Percentiles rank a stretch among this genome's conserved stretches.
Evolutionary conservation across 2,113 vertebrate species (phyloP).

Genomic region (Neofelis nebulosa): DNA sequence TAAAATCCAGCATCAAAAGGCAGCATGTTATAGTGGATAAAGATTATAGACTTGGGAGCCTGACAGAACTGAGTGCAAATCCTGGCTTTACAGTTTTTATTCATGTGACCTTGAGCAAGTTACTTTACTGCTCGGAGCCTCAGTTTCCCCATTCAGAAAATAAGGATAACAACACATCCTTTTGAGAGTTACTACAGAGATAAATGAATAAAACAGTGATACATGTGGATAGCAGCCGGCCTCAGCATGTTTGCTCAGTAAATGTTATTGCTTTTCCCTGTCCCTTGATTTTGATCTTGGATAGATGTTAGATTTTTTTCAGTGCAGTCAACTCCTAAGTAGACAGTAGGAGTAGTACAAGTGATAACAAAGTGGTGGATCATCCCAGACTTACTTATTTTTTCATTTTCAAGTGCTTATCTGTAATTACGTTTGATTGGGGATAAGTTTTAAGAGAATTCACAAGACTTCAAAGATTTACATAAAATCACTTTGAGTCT

Average conservation of each 20-base stretch:
- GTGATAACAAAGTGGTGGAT: background rate
- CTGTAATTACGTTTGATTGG: conserved; percentile 45
- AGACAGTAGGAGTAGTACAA: conserved; percentile 10
- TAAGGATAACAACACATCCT: background rate
- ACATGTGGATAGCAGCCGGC: background rate
- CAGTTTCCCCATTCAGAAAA: conserved; percentile 36
- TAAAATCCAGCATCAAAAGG: conserved; percentile 47
- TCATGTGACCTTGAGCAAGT: background rate
- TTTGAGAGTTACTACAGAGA: background rate
- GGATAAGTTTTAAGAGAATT: conserved; percentile 47
- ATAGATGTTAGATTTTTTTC: conserved; percentile 47
- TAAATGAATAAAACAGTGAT: background rate
- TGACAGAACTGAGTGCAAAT: conserved; percentile 37
- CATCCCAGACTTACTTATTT: background rate
- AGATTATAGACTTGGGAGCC: background rate
- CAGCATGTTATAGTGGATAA: background rate
- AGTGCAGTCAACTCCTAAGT: background rate
- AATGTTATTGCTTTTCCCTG: background rate
- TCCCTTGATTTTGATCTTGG: conserved; percentile 45
- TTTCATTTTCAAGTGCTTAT: conserved; percentile 31
- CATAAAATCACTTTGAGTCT: background rate
- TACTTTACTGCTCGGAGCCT: background rate
- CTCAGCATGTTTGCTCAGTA: background rate
- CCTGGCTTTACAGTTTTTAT: background rate
- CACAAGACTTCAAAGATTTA: conserved; percentile 46